Evolutionary conservation across 2,113 vertebrate genomes (phyloP), one percentile per base, ranked within the genome.

Genomic region (Ptilorrhoa leucosticta): DNA sequence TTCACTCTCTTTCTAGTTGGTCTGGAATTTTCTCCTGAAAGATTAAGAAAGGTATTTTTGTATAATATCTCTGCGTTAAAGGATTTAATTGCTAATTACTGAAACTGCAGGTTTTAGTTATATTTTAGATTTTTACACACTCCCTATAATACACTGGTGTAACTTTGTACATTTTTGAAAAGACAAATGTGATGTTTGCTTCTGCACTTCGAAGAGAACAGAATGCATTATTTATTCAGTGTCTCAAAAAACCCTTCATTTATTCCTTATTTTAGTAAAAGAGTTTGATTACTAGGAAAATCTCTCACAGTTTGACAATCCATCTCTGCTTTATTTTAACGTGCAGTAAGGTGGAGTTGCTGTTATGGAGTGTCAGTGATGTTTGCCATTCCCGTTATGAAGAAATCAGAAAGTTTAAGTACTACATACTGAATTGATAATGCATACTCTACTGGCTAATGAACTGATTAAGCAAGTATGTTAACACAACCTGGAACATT

Each of bases 1-100:
- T 99, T 99, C 91, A 99, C 99, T n/a, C 98, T 99, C n/a, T 99
- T 99, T 94, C 97, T 99, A 57, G 99, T 99, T 57, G 99, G 99
- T 70, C 96, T 99, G 87, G 99, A 99, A 95, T 99, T 99, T 97
- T 99, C 99, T 72, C 99, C 99, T 30, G 99, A 99, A 95, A 99
- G 98, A 81, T 98, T 99, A 73, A 98, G 98, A 95, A 99, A 99
- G 99, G 99, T 99, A 97, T 65, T 72, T 76, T 57, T 86, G 4
- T 23, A 8, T 54, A 76, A 45, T 33, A 42, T 6, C 11, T 61
- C 22, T 70, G 1, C 1, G 1, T 66, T 54, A 56, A 33, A 63
- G 15, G 21, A 57, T 66, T 88, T 85, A 85, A 83, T 76, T 70
- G 22, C 9, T 58, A 5, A 69, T 47, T 60, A 22, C 27, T 37